phyloP scores from a whole-genome alignment of 2,113 vertebrate species.

The Garra rufa region DNA sequence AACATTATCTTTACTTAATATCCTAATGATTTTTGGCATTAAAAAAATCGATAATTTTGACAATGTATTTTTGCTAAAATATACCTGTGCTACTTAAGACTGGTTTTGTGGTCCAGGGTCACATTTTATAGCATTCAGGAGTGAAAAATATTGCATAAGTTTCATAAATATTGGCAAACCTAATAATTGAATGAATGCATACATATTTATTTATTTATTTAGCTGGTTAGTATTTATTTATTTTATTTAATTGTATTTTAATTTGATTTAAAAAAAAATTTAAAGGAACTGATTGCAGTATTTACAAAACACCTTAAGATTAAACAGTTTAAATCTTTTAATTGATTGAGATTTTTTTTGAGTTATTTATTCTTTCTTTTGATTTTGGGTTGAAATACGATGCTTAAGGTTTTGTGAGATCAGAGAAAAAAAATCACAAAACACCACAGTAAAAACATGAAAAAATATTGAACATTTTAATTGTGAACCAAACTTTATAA shows the following conservation, averaged over 20 bases:
- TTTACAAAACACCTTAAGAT: not conserved
- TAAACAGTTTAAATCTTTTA: not conserved
- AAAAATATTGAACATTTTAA: not conserved
- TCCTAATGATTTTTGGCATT: too few species aligned
- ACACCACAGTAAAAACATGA: not conserved
- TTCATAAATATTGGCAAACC: not conserved
- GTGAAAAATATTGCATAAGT: not conserved
- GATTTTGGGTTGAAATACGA: constrained; percentile 1
- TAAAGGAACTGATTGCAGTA: not conserved
- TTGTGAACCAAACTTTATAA: not conserved
- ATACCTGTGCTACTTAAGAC: too few species aligned
- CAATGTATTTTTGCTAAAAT: too few species aligned
- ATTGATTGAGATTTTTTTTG: not conserved
- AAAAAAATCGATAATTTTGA: too few species aligned
- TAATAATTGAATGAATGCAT: not conserved
- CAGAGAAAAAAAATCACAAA: not conserved
- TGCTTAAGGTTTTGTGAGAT: not conserved
- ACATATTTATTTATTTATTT: too few species aligned
- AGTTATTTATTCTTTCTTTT: not conserved
- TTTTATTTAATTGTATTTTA: not conserved
- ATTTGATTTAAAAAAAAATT: too few species aligned
- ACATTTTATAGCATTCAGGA: too few species aligned
- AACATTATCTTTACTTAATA: too few species aligned
- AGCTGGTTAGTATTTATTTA: not conserved
- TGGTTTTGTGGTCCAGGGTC: too few species aligned